Base-by-base conservation (phyloP, 2,797 vertebrate species). In the Enteromius anoplus region DNA sequence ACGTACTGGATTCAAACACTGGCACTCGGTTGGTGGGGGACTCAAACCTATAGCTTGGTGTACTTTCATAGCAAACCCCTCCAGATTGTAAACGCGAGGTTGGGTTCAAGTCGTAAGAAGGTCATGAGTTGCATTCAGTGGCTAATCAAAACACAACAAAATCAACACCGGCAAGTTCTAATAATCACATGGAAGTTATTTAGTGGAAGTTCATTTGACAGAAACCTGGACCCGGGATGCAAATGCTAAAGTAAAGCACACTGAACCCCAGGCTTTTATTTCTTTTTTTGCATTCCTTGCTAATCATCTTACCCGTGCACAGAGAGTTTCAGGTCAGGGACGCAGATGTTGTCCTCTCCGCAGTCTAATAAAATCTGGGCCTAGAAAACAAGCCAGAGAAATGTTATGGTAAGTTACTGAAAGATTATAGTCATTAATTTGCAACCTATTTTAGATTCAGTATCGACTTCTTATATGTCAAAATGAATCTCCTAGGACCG, bases 321-420 rank as follows among this genome's bases (percentile, higher is more conserved):
- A 23, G 94, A 92, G 82, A 98, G 95, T 88, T 97, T 96, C 78
- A 98, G 91, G 89, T 98, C 96, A 62, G 97, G 97, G 71, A 98
- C 97, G 64, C 97, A 98, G 92, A 98, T 95, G 91, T 98, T 98
- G 92, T 98, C 97, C 53, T 98, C 97, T 0, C 96, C 97, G 15
- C 97, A 98, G 90, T 97, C 97, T 89, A 98, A 89, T 89, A 97
- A 92, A 89, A 98, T 98, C 89, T 97, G 97, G 79, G 96, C 94
- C 97, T 98, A 87, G 72, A 89, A 87, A 68, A 90, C 32, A 78
- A 81, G 53, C 60, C 34, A 73, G 42, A 73, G 51, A 58, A 34
- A 55, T 68, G 17, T 62, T 9, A 75, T 53, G n/a, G 42, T 75
- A 40, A 65, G 21, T 72, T 49, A 17, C 42, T 49, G 78, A 42